A percentile compares a stretch with the other conserved stretches of the same genome.
Evolutionary conservation across 1,140 invertebrate species (phyloP).

Genomic region (Pachypeltis micranthus): DNA sequence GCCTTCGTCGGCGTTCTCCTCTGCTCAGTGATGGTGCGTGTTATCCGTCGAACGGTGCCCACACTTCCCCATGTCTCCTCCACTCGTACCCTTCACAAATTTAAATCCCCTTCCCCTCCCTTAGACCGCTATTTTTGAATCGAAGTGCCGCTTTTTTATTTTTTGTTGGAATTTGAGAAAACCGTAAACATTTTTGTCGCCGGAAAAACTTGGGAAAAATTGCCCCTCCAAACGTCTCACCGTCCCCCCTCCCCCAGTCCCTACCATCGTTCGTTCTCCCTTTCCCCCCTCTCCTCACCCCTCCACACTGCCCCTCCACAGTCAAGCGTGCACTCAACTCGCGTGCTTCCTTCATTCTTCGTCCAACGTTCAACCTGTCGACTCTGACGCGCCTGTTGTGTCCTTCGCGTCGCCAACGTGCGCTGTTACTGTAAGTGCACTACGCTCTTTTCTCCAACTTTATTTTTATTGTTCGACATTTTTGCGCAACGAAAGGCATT

Average conservation of each 20-base stretch:
- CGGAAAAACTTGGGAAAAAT: background rate
- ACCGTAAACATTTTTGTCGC: background rate
- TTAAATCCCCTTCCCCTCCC: background rate
- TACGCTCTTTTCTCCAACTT: too few relatives aligned
- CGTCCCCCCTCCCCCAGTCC: background rate
- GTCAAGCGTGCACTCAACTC: background rate
- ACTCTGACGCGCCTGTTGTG: background rate
- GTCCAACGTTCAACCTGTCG: background rate
- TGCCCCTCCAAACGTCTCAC: background rate
- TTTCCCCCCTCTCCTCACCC: background rate
- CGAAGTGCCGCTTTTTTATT: background rate
- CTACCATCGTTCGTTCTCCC: background rate
- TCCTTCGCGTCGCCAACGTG: too few relatives aligned
- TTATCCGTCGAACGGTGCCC: background rate
- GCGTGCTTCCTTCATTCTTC: slow-evolving; percentile 6
- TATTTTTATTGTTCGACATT: too few relatives aligned
- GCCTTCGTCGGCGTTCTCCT: background rate
- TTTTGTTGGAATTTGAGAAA: background rate
- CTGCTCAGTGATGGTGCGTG: slow-evolving; percentile 1
- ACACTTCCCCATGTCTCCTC: background rate
- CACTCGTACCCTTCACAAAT: background rate
- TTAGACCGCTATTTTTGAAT: background rate
- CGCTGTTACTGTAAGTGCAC: too few relatives aligned
- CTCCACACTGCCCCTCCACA: background rate
- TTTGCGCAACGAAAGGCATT: too few relatives aligned